Evolutionary conservation across 2,797 vertebrate species (phyloP).

Genomic region (Gadopsis bispinosus): DNA sequence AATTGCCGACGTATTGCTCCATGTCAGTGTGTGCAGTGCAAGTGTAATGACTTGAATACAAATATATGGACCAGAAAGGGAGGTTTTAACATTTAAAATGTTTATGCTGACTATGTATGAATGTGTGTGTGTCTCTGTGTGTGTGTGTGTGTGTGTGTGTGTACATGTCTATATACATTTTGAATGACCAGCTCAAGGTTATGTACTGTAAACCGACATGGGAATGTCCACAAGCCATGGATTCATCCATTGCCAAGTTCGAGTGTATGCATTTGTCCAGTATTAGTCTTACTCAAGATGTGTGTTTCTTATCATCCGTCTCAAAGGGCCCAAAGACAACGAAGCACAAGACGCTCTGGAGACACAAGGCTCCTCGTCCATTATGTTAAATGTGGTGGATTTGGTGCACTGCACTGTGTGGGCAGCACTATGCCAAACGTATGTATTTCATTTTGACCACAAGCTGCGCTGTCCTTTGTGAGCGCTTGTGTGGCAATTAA

Average conservation of each 20-base stretch:
- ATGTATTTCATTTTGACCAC: not conserved
- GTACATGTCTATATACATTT: not conserved
- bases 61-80: not conserved
- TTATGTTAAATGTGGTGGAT: no score
- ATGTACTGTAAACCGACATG: no score
- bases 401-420: not conserved
- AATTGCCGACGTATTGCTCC: not conserved
- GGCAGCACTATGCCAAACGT: not conserved
- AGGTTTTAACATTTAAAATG: not conserved
- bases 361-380: not conserved
- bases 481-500: slow-evolving; percentile 5
- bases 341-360: not conserved
- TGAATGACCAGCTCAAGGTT: not conserved
- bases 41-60: not conserved
- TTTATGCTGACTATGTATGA: not conserved
- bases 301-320: not conserved
- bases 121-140: not conserved
- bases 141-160: no score
- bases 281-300: not conserved
- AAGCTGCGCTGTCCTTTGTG: not conserved
- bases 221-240: not conserved
- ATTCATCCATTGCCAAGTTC: not conserved
- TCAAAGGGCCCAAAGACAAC: not conserved
- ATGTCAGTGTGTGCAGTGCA: slow-evolving; percentile 13
- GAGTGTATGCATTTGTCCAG: not conserved